A percentile compares a stretch with the other conserved stretches of the same genome.
Conservation (phyloP, 2,888 invertebrate genomes). For the Stenoptilia bipunctidactyla region DNA sequence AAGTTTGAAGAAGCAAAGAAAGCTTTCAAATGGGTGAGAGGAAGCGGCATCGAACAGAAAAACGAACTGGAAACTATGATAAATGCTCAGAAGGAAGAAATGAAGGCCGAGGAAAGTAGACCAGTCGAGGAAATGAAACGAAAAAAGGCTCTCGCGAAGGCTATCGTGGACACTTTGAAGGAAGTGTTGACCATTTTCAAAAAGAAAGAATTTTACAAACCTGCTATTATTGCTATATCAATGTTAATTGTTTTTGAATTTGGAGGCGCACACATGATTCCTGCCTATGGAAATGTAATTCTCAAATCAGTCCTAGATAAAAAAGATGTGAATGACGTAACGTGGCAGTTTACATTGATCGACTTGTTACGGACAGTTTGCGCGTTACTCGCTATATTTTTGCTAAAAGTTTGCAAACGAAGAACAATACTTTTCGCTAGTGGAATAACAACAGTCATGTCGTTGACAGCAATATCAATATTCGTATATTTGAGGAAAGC, state of each 20-base stretch:
- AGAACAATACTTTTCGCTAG: conserved; percentile 53
- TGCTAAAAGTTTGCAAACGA: conserved; percentile 47
- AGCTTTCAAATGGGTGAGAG: conserved; percentile 73
- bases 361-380: conserved; percentile 74
- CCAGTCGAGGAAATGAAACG: conserved; percentile 23
- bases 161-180: conserved; percentile 32
- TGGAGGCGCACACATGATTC: conserved; percentile 59
- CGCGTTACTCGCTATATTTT: conserved; percentile 67
- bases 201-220: conserved; percentile 59
- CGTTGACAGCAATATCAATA: conserved; percentile 40
- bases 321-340: conserved; percentile 37
- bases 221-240: conserved; percentile 54
- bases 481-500: conserved; percentile 51
- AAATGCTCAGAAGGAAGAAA: conserved; percentile 39
- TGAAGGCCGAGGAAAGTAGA: conserved; percentile 27
- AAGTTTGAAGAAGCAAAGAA: conserved; percentile 68
- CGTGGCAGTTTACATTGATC: conserved; percentile 74
- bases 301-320: conserved; percentile 49
- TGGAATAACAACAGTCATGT: conserved; percentile 48
- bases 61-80: conserved; percentile 58
- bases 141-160: conserved; percentile 31
- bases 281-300: conserved; percentile 57
- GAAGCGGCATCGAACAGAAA: conserved; percentile 48
- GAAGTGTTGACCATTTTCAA: conserved; percentile 47
- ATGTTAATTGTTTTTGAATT: conserved; percentile 62